A percentile compares a stretch with the other conserved stretches of the same genome.
phyloP scores from a whole-genome alignment of 2,113 vertebrate species.

The Piaya cayana region DNA sequence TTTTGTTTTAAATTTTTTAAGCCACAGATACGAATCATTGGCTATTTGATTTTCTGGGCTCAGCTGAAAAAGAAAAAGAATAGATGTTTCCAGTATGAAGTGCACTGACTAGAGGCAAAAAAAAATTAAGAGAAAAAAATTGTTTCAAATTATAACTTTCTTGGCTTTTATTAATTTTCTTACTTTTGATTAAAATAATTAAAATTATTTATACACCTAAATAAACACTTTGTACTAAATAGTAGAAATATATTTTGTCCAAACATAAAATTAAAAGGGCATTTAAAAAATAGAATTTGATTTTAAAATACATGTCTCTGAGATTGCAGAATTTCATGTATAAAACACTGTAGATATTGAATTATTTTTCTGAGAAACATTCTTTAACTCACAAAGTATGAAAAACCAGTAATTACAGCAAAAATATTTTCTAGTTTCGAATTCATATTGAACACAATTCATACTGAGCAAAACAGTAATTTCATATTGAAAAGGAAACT shows the following conservation, averaged over 20 bases:
- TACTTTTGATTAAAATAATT: neutral
- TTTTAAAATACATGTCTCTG: neutral
- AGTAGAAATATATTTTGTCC: neutral
- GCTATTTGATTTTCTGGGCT: neutral
- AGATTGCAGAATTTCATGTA: neutral
- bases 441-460: neutral
- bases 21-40: neutral
- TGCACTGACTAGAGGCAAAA: rapidly evolving
- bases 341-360: neutral
- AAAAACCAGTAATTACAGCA: neutral
- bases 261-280: neutral
- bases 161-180: neutral
- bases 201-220: neutral
- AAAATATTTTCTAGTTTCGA: neutral
- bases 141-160: neutral
- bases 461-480: neutral
- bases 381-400: neutral
- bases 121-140: neutral
- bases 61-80: neutral
- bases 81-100: neutral
- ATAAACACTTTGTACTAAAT: neutral
- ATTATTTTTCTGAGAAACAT: neutral
- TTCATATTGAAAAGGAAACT: neutral
- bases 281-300: neutral
- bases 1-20: neutral